phyloP scores from a whole-genome alignment of 1,140 invertebrate species.

The Globodera rostochiensis region DNA sequence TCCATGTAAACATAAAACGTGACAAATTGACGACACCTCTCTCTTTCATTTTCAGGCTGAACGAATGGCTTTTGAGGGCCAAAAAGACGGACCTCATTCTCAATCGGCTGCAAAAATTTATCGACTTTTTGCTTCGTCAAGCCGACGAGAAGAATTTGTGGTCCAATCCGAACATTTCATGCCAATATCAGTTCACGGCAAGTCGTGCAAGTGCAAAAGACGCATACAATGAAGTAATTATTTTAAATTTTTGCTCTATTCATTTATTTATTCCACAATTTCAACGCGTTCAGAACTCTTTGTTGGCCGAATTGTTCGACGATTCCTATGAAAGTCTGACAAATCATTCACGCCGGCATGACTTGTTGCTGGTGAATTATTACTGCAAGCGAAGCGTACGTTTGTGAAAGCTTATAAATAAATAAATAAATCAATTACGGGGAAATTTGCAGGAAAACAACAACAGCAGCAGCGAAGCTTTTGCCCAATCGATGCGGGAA shows the following conservation, averaged over 20 bases:
- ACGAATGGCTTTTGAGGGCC: conserved; percentile 38
- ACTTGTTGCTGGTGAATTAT: conserved; percentile 17
- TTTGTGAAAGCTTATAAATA: no score
- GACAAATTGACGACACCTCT: background rate
- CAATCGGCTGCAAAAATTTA: conserved; percentile 38
- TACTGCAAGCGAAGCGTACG: background rate
- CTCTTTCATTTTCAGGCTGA: conserved; percentile 34
- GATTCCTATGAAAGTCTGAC: conserved; percentile 14
- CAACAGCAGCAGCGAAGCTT: no score
- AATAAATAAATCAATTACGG: no score
- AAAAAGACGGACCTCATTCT: conserved; percentile 38
- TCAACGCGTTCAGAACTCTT: background rate
- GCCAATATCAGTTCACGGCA: background rate
- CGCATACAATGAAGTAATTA: background rate
- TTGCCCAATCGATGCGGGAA: no score
- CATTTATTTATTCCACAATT: background rate
- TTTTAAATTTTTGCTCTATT: background rate
- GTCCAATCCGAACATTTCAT: conserved; percentile 27
- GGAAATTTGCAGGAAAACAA: no score
- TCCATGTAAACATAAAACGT: conserved; percentile 7
- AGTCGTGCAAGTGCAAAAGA: conserved; percentile 29
- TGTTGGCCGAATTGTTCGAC: background rate
- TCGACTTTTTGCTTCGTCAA: conserved; percentile 46
- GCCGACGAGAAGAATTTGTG: conserved; percentile 36
- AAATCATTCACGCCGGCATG: background rate